Evolutionary conservation across 2,888 invertebrate species (phyloP).

Genomic region (Xestia c-nigrum): DNA sequence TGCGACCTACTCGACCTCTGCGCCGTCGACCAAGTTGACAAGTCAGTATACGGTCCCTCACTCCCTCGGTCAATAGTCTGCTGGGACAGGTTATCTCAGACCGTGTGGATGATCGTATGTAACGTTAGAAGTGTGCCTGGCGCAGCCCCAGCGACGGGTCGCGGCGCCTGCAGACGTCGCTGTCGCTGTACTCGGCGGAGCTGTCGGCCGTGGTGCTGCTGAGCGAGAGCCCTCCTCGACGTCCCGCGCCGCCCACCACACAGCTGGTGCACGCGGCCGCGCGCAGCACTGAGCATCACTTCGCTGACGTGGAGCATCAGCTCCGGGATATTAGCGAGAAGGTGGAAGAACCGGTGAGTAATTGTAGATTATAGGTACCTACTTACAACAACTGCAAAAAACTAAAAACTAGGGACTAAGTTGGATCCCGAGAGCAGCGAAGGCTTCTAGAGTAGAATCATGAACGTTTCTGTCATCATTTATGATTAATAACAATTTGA

Average conservation of each 20-base stretch:
- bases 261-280: constrained; percentile 90
- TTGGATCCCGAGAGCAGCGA: no score
- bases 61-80: not conserved
- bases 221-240: constrained; percentile 88
- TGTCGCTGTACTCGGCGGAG: constrained; percentile 98
- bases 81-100: not conserved
- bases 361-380: not conserved
- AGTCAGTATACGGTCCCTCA: constrained; percentile 56
- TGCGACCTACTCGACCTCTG: constrained; percentile 93
- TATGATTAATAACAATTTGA: no score
- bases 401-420: no score
- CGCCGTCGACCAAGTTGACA: constrained; percentile 72
- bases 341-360: constrained; percentile 85
- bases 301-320: constrained; percentile 93
- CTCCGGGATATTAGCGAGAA: constrained; percentile 92
- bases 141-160: constrained; percentile 88
- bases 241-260: constrained; percentile 67
- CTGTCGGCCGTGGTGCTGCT: constrained; percentile 96
- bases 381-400: no score
- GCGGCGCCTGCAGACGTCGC: constrained; percentile 97
- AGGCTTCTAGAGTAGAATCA: no score
- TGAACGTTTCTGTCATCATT: no score
- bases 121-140: not conserved
- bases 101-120: not conserved
- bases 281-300: constrained; percentile 97